Percentiles rank a stretch among this genome's conserved stretches.
Evolutionary conservation across 2,113 vertebrate genomes (phyloP).

Genomic region (Amazona vittata): DNA sequence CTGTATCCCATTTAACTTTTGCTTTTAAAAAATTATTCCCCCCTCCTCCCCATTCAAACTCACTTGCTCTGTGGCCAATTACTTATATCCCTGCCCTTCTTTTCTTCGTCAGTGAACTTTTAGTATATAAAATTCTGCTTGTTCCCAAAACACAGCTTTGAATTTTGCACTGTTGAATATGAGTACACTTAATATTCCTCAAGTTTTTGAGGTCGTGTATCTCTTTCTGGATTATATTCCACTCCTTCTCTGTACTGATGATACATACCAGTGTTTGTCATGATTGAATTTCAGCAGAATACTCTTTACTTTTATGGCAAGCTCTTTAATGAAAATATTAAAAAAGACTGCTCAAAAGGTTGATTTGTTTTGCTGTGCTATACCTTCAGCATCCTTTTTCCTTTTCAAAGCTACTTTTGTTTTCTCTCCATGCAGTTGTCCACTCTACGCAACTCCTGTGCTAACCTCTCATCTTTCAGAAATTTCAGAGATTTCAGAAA

Average conservation of each 20-base stretch:
- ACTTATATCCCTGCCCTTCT: not conserved
- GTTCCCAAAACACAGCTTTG: not conserved
- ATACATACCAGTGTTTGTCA: not conserved
- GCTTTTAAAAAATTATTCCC: not conserved
- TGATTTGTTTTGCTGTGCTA: not conserved
- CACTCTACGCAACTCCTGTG: not conserved
- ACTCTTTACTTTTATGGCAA: not conserved
- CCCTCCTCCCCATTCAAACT: fast-evolving
- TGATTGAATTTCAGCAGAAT: not conserved
- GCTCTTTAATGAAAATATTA: not conserved
- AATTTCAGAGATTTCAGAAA: not conserved
- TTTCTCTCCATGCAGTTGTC: not conserved
- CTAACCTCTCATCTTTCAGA: not conserved
- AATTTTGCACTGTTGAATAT: not conserved
- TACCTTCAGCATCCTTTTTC: not conserved
- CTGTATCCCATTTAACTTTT: not conserved
- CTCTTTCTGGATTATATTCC: not conserved
- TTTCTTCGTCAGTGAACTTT: not conserved
- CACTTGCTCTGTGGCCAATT: not conserved
- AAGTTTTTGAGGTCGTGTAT: not conserved
- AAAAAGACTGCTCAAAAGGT: not conserved
- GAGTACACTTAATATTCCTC: not conserved
- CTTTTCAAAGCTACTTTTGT: not conserved
- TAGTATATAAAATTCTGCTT: not conserved
- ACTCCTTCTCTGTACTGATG: not conserved